phyloP scores from a whole-genome alignment of 2,888 invertebrate species.

The Parthenolecanium corni region DNA sequence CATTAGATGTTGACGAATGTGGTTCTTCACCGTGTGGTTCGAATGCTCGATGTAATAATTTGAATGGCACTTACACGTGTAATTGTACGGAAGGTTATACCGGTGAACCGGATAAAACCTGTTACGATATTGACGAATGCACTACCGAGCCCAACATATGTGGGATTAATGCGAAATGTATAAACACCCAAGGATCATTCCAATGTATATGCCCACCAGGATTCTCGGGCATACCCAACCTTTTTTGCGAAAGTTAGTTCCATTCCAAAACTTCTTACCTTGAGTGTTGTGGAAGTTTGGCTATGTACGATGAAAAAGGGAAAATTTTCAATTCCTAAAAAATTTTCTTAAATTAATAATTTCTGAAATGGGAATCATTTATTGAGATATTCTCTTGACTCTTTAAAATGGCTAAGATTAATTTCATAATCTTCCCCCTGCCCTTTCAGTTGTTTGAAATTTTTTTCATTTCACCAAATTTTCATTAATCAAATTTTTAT shows the following conservation, averaged over 20 bases:
- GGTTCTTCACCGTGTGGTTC: conserved; percentile 53
- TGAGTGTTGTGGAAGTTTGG: not conserved
- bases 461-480: no score
- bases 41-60: conserved; percentile 61
- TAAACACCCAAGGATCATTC: conserved; percentile 68
- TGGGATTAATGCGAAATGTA: conserved; percentile 65
- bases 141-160: conserved; percentile 49
- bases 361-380: no score
- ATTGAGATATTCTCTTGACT: no score
- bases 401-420: no score
- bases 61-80: conserved; percentile 62
- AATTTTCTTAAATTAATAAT: not conserved
- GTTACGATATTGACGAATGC: conserved; percentile 65
- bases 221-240: conserved; percentile 61
- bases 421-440: no score
- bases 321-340: no score
- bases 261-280: conserved; percentile 7
- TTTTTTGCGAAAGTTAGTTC: conserved; percentile 64
- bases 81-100: conserved; percentile 59
- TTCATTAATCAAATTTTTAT: no score
- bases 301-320: no score
- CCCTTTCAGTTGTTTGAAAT: no score
- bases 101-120: conserved; percentile 45
- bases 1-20: conserved; percentile 61
- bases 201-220: conserved; percentile 65